Base-by-base conservation (phyloP, 2,888 invertebrate genomes). In the Phaedon cochleariae region DNA sequence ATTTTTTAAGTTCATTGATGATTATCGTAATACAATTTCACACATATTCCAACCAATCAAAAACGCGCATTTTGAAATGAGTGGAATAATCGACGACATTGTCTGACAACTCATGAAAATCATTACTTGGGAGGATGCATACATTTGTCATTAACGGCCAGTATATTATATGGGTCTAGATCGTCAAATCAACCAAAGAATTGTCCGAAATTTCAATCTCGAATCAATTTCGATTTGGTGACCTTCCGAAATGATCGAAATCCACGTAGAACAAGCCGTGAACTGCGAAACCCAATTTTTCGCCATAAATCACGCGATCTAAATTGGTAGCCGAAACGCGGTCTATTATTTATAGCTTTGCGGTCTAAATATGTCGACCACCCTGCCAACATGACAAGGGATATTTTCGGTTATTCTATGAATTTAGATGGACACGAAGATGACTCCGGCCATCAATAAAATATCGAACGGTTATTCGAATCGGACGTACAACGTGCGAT, bases 391-490 rank as follows among this genome's bases (percentile, higher is more conserved):
- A 64, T 68, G 73, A 72, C 70, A 73, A 72, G 73, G 71, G 74
- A 70, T 74, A 76, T 76, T 76, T 75, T 73, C 73, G 74, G 72
- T 73, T 72, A 74, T 74, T 74, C 72, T 69, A 73, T 73, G 73
- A 75, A 73, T 74, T 72, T 70, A 70, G 73, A 70, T 69, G 57
- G 70, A 71, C 71, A 73, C 73, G 69, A 76, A 73, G 73, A 74
- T 67, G 72, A 70, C 72, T 69, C 64, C 69, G 71, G 64, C 68
- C 73, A 69, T 73, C 74, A 72, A 71, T 78, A 79, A 78, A 78
- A 78, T 78, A 79, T 78, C 73, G 79, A 77, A 75, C 77, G 76
- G 78, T 77, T 79, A 76, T 74, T 41, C 41, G 53, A n/a, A 34
- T 18, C 76, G 74, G 71, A 73, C 77, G 77, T 73, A 76, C 77